Evolutionary conservation across 2,113 vertebrate species (phyloP).

Genomic region (Crotophaga sulcirostris): DNA sequence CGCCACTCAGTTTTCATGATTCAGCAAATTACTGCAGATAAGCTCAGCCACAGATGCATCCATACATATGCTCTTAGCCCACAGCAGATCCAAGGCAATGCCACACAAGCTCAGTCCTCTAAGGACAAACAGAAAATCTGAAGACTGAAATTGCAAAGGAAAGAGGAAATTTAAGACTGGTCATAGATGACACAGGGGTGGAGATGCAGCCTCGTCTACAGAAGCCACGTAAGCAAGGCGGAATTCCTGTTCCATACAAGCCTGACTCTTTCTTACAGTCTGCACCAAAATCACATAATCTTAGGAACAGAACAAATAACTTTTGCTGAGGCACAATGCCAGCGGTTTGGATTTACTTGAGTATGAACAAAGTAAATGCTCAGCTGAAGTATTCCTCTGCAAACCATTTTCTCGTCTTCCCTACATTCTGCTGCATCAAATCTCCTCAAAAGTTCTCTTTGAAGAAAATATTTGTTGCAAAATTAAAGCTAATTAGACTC

Average conservation of each 20-base stretch:
- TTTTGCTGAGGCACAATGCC: not conserved
- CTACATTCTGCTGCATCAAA: not conserved
- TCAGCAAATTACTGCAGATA: not conserved
- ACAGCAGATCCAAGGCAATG: not conserved
- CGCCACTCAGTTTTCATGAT: not conserved
- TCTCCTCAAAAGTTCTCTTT: not conserved
- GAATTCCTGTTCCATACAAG: not conserved
- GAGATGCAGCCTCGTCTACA: not conserved
- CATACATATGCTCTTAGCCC: not conserved
- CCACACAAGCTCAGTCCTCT: not conserved
- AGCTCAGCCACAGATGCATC: not conserved
- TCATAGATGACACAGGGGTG: not conserved
- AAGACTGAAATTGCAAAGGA: not conserved
- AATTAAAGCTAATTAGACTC: not conserved
- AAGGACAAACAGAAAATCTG: not conserved
- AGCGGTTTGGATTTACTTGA: not conserved
- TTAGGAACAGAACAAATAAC: not conserved
- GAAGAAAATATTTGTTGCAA: not conserved
- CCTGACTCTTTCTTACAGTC: not conserved
- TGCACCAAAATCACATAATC: not conserved
- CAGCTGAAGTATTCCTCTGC: not conserved
- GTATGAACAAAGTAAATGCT: not conserved
- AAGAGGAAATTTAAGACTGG: not conserved
- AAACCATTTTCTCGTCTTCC: not conserved
- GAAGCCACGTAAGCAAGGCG: not conserved